Percentiles rank a stretch among this genome's conserved stretches.
Evolutionary conservation across 2,888 invertebrate genomes (phyloP).

Genomic region (Drosophila kokeensis): DNA sequence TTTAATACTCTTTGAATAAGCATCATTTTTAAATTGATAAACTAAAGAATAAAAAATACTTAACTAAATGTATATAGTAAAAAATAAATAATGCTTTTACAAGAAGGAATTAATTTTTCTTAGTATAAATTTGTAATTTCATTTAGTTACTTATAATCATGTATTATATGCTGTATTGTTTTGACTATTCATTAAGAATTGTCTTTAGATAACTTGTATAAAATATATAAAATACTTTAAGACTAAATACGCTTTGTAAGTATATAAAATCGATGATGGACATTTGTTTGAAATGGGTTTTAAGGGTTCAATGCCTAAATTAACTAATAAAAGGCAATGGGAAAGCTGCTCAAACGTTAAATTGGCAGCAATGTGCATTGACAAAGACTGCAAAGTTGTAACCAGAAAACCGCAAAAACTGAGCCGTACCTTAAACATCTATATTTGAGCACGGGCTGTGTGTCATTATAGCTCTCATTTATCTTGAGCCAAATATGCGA

Average conservation of each 20-base stretch:
- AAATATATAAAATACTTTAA: background rate
- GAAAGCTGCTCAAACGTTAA: slow-evolving; percentile 60
- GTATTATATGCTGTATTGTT: too few species aligned
- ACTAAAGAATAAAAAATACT: background rate
- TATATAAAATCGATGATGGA: background rate
- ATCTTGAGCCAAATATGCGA: slow-evolving; percentile 55
- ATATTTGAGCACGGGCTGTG: slow-evolving; percentile 35
- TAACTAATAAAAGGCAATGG: slow-evolving; percentile 42
- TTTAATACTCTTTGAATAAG: slow-evolving; percentile 7
- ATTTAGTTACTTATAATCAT: background rate
- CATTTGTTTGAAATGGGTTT: slow-evolving; percentile 3
- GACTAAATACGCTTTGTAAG: background rate
- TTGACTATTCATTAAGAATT: background rate
- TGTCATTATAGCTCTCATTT: slow-evolving; percentile 45
- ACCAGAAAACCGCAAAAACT: slow-evolving; percentile 22
- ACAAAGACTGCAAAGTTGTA: slow-evolving; percentile 27
- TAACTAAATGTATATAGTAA: background rate
- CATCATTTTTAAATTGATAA: background rate
- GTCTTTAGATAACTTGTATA: background rate
- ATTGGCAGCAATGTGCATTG: slow-evolving; percentile 49
- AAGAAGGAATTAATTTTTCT: background rate
- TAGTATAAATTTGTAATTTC: background rate
- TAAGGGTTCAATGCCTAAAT: slow-evolving; percentile 19
- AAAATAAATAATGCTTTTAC: background rate
- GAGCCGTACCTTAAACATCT: slow-evolving; percentile 34